Evolutionary conservation across 1,140 invertebrate genomes (phyloP).

Genomic region (Brevipalpus yothersi): DNA sequence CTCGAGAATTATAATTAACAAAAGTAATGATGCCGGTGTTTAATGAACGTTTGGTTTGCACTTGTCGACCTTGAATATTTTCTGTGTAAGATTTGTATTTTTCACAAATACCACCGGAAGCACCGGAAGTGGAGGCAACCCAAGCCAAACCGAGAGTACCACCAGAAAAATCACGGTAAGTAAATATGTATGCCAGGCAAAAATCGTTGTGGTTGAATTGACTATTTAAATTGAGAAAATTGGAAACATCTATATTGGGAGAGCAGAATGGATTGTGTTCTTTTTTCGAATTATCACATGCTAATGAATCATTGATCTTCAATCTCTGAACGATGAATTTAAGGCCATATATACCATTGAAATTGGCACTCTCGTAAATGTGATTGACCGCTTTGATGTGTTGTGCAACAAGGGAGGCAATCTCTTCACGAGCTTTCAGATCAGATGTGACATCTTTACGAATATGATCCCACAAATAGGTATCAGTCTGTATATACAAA

Average conservation of each 20-base stretch:
- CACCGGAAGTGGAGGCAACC: conserved; percentile 85
- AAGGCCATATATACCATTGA: conserved; percentile 78
- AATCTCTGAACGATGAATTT: conserved; percentile 94
- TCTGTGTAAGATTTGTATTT: conserved; percentile 91
- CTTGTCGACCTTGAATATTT: conserved; percentile 70
- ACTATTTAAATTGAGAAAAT: conserved; percentile 93
- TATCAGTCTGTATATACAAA: conserved; percentile 90
- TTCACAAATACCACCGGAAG: conserved; percentile 94
- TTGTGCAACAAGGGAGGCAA: conserved; percentile 82
- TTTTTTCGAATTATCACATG: conserved; percentile 35
- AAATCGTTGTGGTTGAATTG: conserved; percentile 87
- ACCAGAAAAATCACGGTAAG: conserved; percentile 83
- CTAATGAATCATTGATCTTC: conserved; percentile 71
- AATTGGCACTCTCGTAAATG: conserved; percentile 84
- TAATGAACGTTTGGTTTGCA: conserved; percentile 71
- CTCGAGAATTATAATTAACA: conserved; percentile 90
- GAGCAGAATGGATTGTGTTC: conserved; percentile 78
- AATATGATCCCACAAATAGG: conserved; percentile 83
- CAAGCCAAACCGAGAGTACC: conserved; percentile 90
- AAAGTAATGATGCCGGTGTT: conserved; percentile 99
- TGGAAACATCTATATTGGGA: conserved; percentile 94
- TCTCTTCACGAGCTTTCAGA: conserved; percentile 82
- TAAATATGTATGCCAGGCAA: conserved; percentile 95
- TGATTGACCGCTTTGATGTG: conserved; percentile 96
- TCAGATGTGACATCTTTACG: conserved; percentile 26